These are phyloP conservation scores for Cynopterus brachyotis DNA, from an alignment of 2,113 vertebrate species.

Conservation along the genomic window DNA sequence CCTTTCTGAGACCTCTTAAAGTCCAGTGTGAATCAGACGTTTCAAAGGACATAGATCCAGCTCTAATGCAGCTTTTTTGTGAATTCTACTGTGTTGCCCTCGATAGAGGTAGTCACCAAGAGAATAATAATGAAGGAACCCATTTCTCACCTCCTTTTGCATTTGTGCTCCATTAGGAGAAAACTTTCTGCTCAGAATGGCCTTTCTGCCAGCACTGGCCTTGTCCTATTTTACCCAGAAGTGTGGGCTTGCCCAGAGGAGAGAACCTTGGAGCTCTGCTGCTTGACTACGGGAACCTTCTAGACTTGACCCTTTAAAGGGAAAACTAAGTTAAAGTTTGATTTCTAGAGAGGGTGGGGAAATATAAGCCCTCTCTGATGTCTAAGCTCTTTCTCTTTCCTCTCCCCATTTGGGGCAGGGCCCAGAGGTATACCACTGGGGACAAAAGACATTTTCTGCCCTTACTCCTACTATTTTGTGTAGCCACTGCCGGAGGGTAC, in stretches of 20 bases:
- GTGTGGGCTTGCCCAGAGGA: not conserved
- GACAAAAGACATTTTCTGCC: not conserved
- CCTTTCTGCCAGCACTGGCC: not conserved
- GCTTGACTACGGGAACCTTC: not conserved
- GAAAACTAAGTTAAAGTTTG: not conserved
- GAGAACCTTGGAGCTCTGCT: not conserved
- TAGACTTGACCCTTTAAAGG: not conserved
- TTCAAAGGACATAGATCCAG: not conserved
- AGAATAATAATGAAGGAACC: fast-evolving
- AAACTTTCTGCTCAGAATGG: not conserved
- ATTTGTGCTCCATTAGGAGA: not conserved
- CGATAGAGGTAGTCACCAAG: not conserved
- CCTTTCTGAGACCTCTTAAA: not conserved
- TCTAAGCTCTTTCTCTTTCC: not conserved
- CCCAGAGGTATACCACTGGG: not conserved
- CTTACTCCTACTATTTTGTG: not conserved
- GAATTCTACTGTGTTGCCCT: not conserved
- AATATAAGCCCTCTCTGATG: not conserved
- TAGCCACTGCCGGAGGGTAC: not conserved
- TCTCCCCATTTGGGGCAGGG: not conserved
- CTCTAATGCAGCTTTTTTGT: not conserved
- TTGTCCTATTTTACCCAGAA: not conserved
- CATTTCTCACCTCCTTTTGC: not conserved
- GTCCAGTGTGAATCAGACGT: not conserved
- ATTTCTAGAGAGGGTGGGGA: not conserved